Base-by-base conservation (phyloP, 1,140 invertebrate genomes). In the Penaeus chinensis region DNA sequence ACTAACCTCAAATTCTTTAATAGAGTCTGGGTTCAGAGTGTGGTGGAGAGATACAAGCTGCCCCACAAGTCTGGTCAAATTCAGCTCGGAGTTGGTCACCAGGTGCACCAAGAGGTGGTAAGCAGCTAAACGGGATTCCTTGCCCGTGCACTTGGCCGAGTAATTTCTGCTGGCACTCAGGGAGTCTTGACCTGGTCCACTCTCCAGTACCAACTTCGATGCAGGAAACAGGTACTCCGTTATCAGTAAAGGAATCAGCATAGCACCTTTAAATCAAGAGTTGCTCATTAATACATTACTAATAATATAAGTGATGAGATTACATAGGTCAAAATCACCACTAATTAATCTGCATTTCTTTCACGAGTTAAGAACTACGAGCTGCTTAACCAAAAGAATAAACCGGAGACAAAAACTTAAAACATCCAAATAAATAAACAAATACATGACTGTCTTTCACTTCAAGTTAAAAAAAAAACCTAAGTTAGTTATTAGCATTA, bases 191-290 rank as follows among this genome's bases (percentile, higher is more conserved):
- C 47, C 80, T 32, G 78, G 77, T 42, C 78, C 86, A 18, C 78
- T 71, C 24, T 90, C 92, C 90, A 92, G 91, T 85, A 93, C 93
- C 19, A 93, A 89, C 66, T 93, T 92, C 11, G 93, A 93, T 20
- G 93, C 93, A 63, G 93, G 93, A 89, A 94, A 94, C 83, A 94
- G 90, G 90, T 93, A 94, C 82, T 93, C 91, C 89, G 92, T 90
- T 10, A 94, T 90, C 32, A 94, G 89, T 47, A 93, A 92, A 76
- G 92, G 91, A 27, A 93, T 92, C 42, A 94, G 89, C 24, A 89
- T 86, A 81, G 91, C 90, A 27, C 93, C 93, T 92, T 66, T 32
- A 82, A 82, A 69, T n/a, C 16, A 80, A 22, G 84, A 27, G 54
- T 54, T 54, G 11, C 54, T 54, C 16, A 54, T 54, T 16, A 54